phyloP scores from a whole-genome alignment of 2,888 invertebrate species.

The Liposcelis brunnea region DNA sequence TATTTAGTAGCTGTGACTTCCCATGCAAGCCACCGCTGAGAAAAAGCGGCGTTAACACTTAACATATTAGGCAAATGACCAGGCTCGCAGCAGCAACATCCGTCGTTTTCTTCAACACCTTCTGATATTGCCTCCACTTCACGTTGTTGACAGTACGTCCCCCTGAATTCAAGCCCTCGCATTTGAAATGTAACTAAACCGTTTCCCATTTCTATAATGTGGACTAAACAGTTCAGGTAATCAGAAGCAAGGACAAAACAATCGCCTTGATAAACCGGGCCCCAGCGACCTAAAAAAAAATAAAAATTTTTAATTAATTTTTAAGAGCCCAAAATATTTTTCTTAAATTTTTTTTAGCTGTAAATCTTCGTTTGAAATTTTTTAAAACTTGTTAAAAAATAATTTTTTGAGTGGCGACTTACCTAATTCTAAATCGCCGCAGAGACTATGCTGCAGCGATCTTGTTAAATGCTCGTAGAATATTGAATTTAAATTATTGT shows the following conservation, averaged over 20 bases:
- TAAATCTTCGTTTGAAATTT: too few relatives aligned
- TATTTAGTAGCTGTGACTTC: slow-evolving; percentile 93
- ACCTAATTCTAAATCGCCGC: slow-evolving; percentile 77
- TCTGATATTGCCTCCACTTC: slow-evolving; percentile 98
- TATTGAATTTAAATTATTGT: slow-evolving; percentile 96
- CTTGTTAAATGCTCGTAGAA: slow-evolving; percentile 98
- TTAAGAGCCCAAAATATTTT: too few relatives aligned
- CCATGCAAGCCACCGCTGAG: slow-evolving; percentile 95
- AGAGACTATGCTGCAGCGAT: slow-evolving; percentile 86
- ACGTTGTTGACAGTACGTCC: slow-evolving; percentile 97
- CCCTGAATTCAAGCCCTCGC: slow-evolving; percentile 91
- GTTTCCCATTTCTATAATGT: slow-evolving; percentile 94
- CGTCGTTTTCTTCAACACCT: slow-evolving; percentile 89
- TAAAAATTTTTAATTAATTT: slow-evolving; percentile 3
- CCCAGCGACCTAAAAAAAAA: slow-evolving; percentile 56
- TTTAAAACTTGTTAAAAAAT: too few relatives aligned
- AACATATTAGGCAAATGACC: slow-evolving; percentile 76
- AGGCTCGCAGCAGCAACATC: slow-evolving; percentile 81
- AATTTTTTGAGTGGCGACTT: slow-evolving; percentile 15
- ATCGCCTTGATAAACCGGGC: slow-evolving; percentile 89
- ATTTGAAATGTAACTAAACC: slow-evolving; percentile 97
- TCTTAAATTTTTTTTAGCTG: too few relatives aligned
- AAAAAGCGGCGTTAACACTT: slow-evolving; percentile 93
- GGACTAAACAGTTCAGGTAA: slow-evolving; percentile 94
- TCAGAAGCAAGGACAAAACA: slow-evolving; percentile 97